Conservation (phyloP, 2,888 invertebrate species). For the Dolichomitus sp. region DNA sequence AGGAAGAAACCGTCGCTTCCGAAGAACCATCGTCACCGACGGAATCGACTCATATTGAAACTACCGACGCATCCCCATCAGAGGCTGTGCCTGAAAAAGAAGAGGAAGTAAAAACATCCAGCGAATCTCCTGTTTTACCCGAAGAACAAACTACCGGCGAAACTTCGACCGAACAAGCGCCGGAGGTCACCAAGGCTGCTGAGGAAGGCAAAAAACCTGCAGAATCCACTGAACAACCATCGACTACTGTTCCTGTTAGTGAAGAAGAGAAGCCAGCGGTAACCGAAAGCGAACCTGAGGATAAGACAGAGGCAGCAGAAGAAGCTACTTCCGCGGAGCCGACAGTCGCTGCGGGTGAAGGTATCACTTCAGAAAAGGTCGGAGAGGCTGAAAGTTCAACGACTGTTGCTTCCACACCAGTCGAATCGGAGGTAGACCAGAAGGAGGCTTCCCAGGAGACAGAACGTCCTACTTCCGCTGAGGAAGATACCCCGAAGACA, state of each 20-base stretch:
- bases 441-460: neutral
- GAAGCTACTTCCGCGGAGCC: neutral
- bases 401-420: constrained; percentile 16
- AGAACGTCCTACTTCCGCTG: neutral
- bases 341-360: neutral
- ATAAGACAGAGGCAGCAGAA: constrained; percentile 51
- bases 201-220: constrained; percentile 55
- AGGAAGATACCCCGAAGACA: constrained; percentile 3
- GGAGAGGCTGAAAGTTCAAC: constrained; percentile 37
- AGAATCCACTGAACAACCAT: constrained; percentile 54
- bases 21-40: neutral
- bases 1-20: neutral
- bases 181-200: constrained; percentile 37
- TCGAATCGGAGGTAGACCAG: neutral
- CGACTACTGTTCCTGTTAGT: constrained; percentile 12
- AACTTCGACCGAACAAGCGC: constrained; percentile 38
- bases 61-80: neutral
- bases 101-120: neutral
- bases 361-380: neutral
- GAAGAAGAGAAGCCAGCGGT: constrained; percentile 44
- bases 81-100: neutral
- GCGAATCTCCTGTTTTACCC: constrained; percentile 17
- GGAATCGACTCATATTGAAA: neutral
- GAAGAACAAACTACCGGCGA: constrained; percentile 53
- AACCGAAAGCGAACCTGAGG: constrained; percentile 46